These are phyloP conservation scores for Ceratoteleas bidentatus DNA, from an alignment of 1,140 invertebrate genomes.

Conservation along the genomic window DNA sequence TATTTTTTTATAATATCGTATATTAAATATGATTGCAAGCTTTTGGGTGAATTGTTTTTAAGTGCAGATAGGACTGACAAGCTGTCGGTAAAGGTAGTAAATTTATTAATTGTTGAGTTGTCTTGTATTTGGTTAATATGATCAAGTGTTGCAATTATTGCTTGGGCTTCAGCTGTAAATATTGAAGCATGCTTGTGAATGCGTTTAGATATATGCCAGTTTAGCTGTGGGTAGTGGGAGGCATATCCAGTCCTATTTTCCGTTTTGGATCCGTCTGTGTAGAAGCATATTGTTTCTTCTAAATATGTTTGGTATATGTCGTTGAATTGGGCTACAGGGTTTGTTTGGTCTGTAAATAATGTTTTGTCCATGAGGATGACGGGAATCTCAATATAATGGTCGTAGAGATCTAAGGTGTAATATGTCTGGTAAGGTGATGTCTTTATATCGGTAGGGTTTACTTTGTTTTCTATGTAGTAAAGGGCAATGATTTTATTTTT, in stretches of 20 bases:
- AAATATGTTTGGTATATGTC: not conserved
- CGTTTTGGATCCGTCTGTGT: slow-evolving; percentile 12
- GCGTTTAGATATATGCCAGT: not conserved
- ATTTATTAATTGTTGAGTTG: not conserved
- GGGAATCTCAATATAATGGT: no score
- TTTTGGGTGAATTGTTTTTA: no score
- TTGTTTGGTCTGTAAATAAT: not conserved
- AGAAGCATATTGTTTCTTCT: not conserved
- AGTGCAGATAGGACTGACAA: not conserved
- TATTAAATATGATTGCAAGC: no score
- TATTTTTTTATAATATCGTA: no score
- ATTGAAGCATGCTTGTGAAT: slow-evolving; percentile 1
- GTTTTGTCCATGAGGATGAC: not conserved
- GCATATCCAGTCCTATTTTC: not conserved
- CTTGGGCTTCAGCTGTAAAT: slow-evolving; percentile 12
- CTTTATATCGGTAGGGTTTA: not conserved
- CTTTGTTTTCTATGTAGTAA: not conserved
- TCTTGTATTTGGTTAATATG: slow-evolving; percentile 1
- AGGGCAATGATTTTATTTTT: slow-evolving; percentile 5
- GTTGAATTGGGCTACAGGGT: not conserved
- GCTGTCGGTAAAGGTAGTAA: slow-evolving; percentile 17
- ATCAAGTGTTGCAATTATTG: not conserved
- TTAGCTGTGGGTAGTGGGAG: not conserved
- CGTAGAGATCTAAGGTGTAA: not conserved
- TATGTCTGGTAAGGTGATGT: not conserved